Evolutionary conservation across 1,140 invertebrate genomes (phyloP), one percentile per base, ranked within the genome.

Genomic region (Bombus soroeensis): DNA sequence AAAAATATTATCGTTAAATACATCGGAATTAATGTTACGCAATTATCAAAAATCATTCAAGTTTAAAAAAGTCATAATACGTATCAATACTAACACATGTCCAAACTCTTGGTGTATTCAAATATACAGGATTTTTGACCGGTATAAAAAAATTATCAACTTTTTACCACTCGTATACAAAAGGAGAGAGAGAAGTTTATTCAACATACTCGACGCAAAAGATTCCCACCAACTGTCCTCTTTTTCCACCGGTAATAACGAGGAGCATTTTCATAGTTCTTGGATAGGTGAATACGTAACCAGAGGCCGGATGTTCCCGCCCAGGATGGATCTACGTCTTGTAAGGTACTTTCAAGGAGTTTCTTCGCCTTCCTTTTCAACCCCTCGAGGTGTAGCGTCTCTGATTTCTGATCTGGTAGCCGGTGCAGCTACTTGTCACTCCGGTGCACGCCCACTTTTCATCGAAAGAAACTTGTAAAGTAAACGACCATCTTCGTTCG

Each of bases 241-340:
- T 57, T 84, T 53, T 62, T 85, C 77, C 82, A 64, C 41, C 47
- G 81, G 85, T 66, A 83, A 90, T 87, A 90, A 89, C 81, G 85
- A 85, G 80, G 57, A 87, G 85, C 81, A 84, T 73, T 81, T 83
- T 86, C 83, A 76, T 82, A 86, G 77, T 83, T 79, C 43, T 81
- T 79, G 83, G 32, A 91, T 85, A 91, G 91, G 84, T 93, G 94
- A 94, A 89, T 82, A 82, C 88, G 94, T 94, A 95, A 95, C 92
- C 91, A 91, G 94, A 95, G 93, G 93, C 94, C 94, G 94, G 94
- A 95, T 95, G 94, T 95, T 89, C 85, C 93, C 94, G 94, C 94
- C 94, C 94, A 95, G 92, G 94, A 94, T 94, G 93, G 92, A 92
- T 93, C 89, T 77, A 82, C 91, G 92, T 93, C 92, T 93, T 87